A percentile compares a stretch with the other conserved stretches of the same genome.
These are phyloP conservation scores for Harpegnathos saltator DNA, from an alignment of 1,140 invertebrate species.

Conservation along the genomic window DNA sequence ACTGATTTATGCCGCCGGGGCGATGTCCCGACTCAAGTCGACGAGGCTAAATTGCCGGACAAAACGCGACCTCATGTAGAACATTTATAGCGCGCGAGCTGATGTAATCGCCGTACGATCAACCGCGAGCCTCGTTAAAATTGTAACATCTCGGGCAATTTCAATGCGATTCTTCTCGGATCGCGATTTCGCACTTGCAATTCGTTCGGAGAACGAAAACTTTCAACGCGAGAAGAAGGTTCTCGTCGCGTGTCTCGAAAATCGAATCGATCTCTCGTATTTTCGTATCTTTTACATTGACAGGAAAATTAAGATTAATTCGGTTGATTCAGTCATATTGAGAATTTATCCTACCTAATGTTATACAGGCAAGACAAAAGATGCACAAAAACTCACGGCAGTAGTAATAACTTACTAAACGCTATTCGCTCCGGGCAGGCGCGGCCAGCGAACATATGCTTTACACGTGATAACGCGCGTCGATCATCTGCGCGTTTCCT, in stretches of 20 bases:
- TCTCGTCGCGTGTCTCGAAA: background rate
- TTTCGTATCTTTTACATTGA: background rate
- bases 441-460: slow-evolving; percentile 57
- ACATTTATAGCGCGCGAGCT: slow-evolving; percentile 11
- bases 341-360: no score
- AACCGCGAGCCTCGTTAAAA: background rate
- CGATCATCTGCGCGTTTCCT: slow-evolving; percentile 72
- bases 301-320: no score
- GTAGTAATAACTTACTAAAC: slow-evolving; percentile 43
- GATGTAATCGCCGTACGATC: background rate
- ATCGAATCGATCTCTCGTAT: background rate
- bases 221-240: background rate
- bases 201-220: no score
- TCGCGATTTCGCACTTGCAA: no score
- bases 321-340: no score
- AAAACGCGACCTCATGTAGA: slow-evolving; percentile 25
- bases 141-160: no score
- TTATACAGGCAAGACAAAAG: background rate
- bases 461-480: slow-evolving; percentile 71
- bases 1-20: slow-evolving; percentile 81
- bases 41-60: slow-evolving; percentile 23
- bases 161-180: no score
- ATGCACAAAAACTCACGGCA: slow-evolving; percentile 17
- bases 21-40: slow-evolving; percentile 73
- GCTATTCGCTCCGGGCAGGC: slow-evolving; percentile 18